Evolutionary conservation across 2,797 vertebrate genomes (phyloP), one percentile per base, ranked within the genome.

Genomic region (Amphiprion clarkii): DNA sequence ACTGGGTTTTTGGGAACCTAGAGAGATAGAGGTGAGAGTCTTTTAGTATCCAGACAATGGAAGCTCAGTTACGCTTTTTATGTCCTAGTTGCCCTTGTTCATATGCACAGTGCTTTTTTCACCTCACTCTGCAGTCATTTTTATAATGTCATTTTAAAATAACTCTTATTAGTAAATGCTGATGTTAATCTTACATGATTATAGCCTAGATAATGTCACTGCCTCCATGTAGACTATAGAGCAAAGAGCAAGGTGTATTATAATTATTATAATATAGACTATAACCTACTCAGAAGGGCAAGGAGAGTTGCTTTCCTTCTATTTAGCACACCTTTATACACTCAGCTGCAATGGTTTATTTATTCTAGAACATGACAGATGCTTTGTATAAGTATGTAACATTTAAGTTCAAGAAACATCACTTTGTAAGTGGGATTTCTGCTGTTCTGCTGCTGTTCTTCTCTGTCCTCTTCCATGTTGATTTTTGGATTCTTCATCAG

Each of bases 41-140:
- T 4, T 55, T 54, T 48, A 6, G 23, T 5, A n/a, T 62, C 17
- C 23, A 54, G 17, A 74, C 21, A 12, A 40, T 79, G 72, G 12
- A 59, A 48, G 19, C 3, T 7, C 33, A 9, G 33, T 33, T 33
- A 33, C 2, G 7, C 33, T 44, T 11, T 10, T 8, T 49, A 21
- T 54, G 1, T 56, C 23, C 13, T 17, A 44, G 36, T 33, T 17
- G 27, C 21, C 25, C 23, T 61, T 58, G 27, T 33, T 64, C 8
- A 10, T 25, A 42, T 13, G 7, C 16, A 19, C 8, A 19, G 4
- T 25, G 6, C 27, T 16, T 1, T 46, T 71, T 33, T 29, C 8
- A 46, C 21, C 25, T 33, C 23, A 16, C 13, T 21, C 8, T 25
- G 8, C 46, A 46, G 27, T 10, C 29, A 40, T 48, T 16, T 17